These are phyloP conservation scores for Monoplex corrugatus DNA, from an alignment of 2,888 invertebrate species.

Conservation along the genomic window DNA sequence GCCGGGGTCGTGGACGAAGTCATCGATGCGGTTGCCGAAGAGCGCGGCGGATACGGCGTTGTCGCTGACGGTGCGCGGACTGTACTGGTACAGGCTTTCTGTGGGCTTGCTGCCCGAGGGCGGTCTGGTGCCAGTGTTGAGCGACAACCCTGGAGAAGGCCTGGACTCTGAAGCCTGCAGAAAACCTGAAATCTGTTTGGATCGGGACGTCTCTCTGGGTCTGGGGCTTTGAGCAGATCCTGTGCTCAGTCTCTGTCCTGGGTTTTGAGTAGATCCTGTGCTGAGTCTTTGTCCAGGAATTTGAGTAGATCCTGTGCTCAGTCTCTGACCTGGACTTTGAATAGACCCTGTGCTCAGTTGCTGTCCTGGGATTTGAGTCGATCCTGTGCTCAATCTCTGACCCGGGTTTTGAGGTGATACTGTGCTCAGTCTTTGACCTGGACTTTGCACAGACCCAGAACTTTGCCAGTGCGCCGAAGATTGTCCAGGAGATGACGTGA, in stretches of 20 bases:
- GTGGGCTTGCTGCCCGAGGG: neutral
- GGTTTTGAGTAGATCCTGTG: too few species aligned
- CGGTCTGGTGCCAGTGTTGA: neutral
- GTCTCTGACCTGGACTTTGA: too few species aligned
- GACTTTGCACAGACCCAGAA: neutral
- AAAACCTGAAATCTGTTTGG: neutral
- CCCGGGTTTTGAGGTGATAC: too few species aligned
- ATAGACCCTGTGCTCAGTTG: too few species aligned
- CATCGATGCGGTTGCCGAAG: conserved; percentile 56
- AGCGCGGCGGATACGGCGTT: conserved; percentile 56
- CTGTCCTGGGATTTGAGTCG: too few species aligned
- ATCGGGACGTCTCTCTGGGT: neutral
- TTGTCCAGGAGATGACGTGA: neutral
- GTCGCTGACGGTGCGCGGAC: conserved; percentile 38
- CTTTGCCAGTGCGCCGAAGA: neutral
- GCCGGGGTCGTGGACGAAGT: conserved; percentile 57
- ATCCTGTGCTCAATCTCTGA: too few species aligned
- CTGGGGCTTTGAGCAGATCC: neutral
- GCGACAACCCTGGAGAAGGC: neutral
- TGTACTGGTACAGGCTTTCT: conserved; percentile 43
- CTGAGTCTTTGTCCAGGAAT: too few species aligned
- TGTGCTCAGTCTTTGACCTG: too few species aligned
- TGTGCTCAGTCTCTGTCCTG: neutral
- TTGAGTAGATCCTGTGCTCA: too few species aligned
- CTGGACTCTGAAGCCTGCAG: neutral